A percentile compares a stretch with the other conserved stretches of the same genome.
These are phyloP conservation scores for Nebria brevicollis DNA, from an alignment of 2,888 invertebrate genomes.

Conservation along the genomic window DNA sequence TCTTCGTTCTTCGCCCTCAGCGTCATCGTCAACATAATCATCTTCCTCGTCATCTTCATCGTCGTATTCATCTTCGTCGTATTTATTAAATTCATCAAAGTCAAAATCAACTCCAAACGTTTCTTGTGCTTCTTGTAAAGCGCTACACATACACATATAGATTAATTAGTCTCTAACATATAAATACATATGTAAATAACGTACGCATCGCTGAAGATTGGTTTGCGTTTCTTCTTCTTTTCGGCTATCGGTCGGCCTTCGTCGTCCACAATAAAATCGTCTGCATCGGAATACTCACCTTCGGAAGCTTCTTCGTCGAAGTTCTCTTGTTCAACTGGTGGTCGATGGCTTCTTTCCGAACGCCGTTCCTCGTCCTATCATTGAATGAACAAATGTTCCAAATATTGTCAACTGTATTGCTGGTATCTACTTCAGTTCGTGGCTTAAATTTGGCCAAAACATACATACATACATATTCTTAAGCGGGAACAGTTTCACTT, in stretches of 20 bases:
- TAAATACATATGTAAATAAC: constrained; percentile 57
- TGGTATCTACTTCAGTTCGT: too few relatives aligned
- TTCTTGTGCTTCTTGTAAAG: constrained; percentile 97
- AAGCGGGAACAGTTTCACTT: neutral
- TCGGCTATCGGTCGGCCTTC: constrained; percentile 89
- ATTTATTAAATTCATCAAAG: constrained; percentile 89
- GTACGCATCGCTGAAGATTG: constrained; percentile 88
- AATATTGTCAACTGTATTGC: too few relatives aligned
- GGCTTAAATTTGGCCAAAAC: neutral
- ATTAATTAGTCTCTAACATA: neutral
- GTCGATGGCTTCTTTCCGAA: constrained; percentile 75
- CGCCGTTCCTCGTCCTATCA: constrained; percentile 80
- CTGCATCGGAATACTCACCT: constrained; percentile 85
- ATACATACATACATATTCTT: neutral
- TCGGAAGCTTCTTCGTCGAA: constrained; percentile 83
- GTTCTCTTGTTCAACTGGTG: constrained; percentile 70
- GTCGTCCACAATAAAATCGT: constrained; percentile 98
- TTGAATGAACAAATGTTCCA: too few relatives aligned
- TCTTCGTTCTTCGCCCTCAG: constrained; percentile 69
- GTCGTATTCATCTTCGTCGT: constrained; percentile 86
- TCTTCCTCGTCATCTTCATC: constrained; percentile 85
- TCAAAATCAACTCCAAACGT: constrained; percentile 99
- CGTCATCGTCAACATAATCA: constrained; percentile 82
- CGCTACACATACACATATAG: constrained; percentile 63
- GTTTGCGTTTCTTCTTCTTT: constrained; percentile 80